phyloP scores from a whole-genome alignment of 2,113 vertebrate genomes.

The Eurypyga helias region DNA sequence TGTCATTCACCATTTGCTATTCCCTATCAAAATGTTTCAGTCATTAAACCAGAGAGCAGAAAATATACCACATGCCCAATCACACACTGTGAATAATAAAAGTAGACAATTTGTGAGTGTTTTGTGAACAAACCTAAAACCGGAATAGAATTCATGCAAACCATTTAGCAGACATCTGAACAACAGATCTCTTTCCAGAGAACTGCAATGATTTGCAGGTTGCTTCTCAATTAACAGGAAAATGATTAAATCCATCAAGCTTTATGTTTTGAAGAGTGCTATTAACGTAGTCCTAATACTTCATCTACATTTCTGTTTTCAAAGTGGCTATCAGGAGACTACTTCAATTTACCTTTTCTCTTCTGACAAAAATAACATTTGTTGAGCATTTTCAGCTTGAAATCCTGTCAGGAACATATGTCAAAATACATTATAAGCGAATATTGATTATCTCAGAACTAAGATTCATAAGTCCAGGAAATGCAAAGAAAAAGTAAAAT shows the following conservation, averaged over 20 bases:
- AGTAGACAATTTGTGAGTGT: constrained; percentile 54
- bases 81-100: constrained; percentile 54
- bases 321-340: background rate
- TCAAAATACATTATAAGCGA: background rate
- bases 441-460: background rate
- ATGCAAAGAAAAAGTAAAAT: background rate
- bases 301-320: constrained; percentile 7
- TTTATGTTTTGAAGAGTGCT: background rate
- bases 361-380: background rate
- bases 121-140: constrained; percentile 35
- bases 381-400: background rate
- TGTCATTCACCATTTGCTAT: constrained; percentile 55
- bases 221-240: constrained; percentile 37
- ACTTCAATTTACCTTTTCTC: background rate
- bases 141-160: constrained; percentile 12
- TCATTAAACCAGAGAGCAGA: constrained; percentile 65
- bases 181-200: constrained; percentile 30
- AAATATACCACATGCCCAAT: constrained; percentile 56
- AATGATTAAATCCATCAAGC: constrained; percentile 7
- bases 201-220: constrained; percentile 21
- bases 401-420: background rate
- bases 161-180: constrained; percentile 36
- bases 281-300: background rate
- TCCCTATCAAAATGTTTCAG: constrained; percentile 62
- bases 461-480: background rate